A percentile compares a stretch with the other conserved stretches of the same genome.
Evolutionary conservation across 2,113 vertebrate genomes (phyloP).

Genomic region (Delphinus delphis): DNA sequence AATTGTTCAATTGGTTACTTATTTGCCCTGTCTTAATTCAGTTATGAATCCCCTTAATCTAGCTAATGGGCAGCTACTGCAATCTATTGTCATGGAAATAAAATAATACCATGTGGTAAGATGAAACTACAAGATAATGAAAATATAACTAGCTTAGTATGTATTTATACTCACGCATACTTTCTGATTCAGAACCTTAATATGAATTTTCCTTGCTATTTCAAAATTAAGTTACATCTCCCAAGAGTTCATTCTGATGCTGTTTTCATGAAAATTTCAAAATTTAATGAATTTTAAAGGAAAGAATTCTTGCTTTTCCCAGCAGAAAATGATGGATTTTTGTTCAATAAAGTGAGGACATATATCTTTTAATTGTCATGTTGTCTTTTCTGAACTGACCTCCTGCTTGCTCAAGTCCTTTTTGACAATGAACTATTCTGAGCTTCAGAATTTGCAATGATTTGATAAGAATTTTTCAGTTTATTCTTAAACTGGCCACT

Average conservation of each 20-base stretch:
- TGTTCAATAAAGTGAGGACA: neutral
- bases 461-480: constrained; percentile 44
- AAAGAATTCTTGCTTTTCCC: neutral
- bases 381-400: neutral
- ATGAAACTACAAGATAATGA: constrained; percentile 60
- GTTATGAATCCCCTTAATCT: constrained; percentile 71
- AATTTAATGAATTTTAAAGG: constrained; percentile 19
- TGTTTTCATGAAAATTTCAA: constrained; percentile 29
- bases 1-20: constrained; percentile 75
- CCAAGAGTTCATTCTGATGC: neutral
- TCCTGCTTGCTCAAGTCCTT: neutral
- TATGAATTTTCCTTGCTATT: constrained; percentile 39
- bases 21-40: constrained; percentile 75
- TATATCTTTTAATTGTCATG: neutral
- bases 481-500: neutral
- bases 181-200: constrained; percentile 47
- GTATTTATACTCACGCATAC: neutral
- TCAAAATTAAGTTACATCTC: constrained; percentile 46
- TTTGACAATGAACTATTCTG: constrained; percentile 23
- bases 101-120: constrained; percentile 69
- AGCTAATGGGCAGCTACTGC: constrained; percentile 63
- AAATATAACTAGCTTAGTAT: constrained; percentile 63
- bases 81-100: constrained; percentile 70
- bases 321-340: neutral
- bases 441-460: neutral